phyloP scores from a whole-genome alignment of 1,140 invertebrate genomes.

The Drosophila sulfurigaster region DNA sequence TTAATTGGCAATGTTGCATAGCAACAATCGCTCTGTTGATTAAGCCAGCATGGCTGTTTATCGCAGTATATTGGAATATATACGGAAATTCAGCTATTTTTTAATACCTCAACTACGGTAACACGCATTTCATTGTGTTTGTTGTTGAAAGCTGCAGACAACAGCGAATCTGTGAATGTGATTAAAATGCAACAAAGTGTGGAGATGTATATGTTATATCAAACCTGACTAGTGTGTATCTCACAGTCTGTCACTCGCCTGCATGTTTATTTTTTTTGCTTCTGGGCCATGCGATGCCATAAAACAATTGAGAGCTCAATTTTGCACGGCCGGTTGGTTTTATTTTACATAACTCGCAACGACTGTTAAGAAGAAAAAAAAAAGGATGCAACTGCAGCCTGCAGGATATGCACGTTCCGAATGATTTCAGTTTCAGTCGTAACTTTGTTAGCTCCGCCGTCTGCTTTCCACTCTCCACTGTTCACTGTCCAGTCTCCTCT shows the following conservation, averaged over 20 bases:
- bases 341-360: slow-evolving; percentile 55
- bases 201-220: background rate
- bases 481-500: background rate
- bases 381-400: slow-evolving; percentile 48
- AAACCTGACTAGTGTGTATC: background rate
- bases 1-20: no score
- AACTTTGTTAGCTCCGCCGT: slow-evolving; percentile 61
- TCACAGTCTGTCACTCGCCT: background rate
- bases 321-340: slow-evolving; percentile 56
- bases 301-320: slow-evolving; percentile 79
- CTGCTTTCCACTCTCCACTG: background rate
- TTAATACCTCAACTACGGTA: no score
- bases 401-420: slow-evolving; percentile 57
- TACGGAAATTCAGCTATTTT: no score
- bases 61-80: no score
- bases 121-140: no score
- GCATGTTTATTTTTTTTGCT: slow-evolving; percentile 13
- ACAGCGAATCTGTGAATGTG: background rate
- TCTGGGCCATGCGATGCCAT: slow-evolving; percentile 50
- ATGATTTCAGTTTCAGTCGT: slow-evolving; percentile 58
- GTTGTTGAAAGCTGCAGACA: background rate
- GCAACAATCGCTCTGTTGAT: no score
- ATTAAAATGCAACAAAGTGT: background rate
- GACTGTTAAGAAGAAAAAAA: slow-evolving; percentile 12
- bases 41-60: no score